phyloP scores from a whole-genome alignment of 2,888 invertebrate genomes.

The Mongoloraphidia duomilia region DNA sequence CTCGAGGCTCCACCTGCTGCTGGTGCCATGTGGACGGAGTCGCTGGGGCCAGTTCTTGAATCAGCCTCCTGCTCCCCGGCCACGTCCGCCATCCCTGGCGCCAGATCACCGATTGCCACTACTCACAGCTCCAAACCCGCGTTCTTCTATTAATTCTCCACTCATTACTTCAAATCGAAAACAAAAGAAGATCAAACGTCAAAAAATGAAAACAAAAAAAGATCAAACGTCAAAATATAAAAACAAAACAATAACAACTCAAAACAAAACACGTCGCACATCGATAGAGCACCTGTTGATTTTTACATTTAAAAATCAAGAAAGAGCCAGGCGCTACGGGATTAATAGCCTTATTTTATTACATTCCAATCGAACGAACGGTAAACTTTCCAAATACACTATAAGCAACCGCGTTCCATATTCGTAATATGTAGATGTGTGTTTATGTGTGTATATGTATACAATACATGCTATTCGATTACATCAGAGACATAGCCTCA shows the following conservation, averaged over 20 bases:
- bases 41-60: conserved; percentile 16
- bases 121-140: not conserved
- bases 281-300: no score
- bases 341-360: not conserved
- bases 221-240: not conserved
- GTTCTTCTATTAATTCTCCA: conserved; percentile 2
- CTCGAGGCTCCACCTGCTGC: conserved; percentile 6
- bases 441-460: no score
- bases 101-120: conserved; percentile 6
- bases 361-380: not conserved
- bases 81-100: conserved; percentile 17
- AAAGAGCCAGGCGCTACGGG: no score
- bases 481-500: no score
- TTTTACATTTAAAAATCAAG: no score
- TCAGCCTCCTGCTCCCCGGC: conserved; percentile 30
- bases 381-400: conserved; percentile 1
- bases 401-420: not conserved
- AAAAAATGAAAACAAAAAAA: not conserved
- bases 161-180: conserved; percentile 6
- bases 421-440: no score
- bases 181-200: not conserved
- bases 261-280: no score
- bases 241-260: not conserved
- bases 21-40: conserved; percentile 2
- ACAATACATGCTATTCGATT: no score